Base-by-base conservation (phyloP, 2,797 vertebrate genomes). In the Adelosebastes latens region DNA sequence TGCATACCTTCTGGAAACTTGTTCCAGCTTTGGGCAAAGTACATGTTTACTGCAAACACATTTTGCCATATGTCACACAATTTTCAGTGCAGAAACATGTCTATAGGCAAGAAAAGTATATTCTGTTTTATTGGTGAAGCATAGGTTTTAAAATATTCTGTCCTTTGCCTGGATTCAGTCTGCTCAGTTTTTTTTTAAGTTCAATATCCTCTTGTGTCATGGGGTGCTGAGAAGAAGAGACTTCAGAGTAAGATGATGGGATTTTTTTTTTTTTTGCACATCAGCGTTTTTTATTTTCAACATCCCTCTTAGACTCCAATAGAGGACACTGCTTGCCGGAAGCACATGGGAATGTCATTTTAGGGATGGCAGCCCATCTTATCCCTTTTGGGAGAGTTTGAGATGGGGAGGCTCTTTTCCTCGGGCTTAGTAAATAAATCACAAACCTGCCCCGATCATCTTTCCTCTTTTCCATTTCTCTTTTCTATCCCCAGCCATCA, bases 271-370 rank as follows among this genome's bases (percentile, higher is more conserved):
- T 32, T 52, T 52, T 52, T 5, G 52, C 55, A 59, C 25, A 72
- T 69, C 72, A 79, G 52, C 20, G 24, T 1, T 58, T 83, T 83
- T 75, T 77, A 24, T 68, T 67, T 49, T 68, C 12, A 61, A 3
- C 31, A 63, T 84, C 63, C 49, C 14, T 52, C 55, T 64, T 68
- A 58, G 70, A 80, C 83, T 87, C 79, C 75, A 80, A 3, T 53
- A 72, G 31, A 87, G 70, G 36, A 72, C 67, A 69, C 5, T 0
- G 52, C 59, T 84, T 65, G 49, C 79, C 80, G 69, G 86, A 89
- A 86, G 86, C 87, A 90, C 89, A 88, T 92, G 90, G 82, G 67
- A 92, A 93, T 92, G 86, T 87, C 85, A 86, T 93, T 90, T 84
- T 77, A 83, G 83, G 78, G 77, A 91, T 67, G 73, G 62, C 56